Base-by-base conservation (phyloP, 1,140 invertebrate species). In the Carcinoscorpius rotundicauda region DNA sequence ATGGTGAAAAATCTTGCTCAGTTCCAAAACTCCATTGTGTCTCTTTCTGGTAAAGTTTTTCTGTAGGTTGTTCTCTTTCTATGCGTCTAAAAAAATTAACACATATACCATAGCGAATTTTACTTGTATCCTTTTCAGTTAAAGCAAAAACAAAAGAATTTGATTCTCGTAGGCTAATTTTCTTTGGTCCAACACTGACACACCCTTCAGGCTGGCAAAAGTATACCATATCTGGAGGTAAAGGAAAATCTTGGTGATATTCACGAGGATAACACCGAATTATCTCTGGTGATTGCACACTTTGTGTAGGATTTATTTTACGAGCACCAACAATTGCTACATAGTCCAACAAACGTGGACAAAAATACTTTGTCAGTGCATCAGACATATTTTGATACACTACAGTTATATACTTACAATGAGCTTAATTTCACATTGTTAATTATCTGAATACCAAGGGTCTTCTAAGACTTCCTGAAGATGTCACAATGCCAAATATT, bases 181-280 rank as follows among this genome's bases (percentile, higher is more conserved):
- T 83, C 74, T 89, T 86, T 4, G 89, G 90, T 49, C 91, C 93
- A 58, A 93, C 87, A 69, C 86, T 93, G 64, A 91, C 85, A 75
- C 96, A 98, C 61, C 97, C 97, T 81, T 99, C 97, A 0, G 97
- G 97, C 78, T 99, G 97, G 76, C 97, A 99, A 80, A 99, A 99
- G 75, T 96, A 97, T 5, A 98, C 94, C 83, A 99, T 96, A 79
- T 99, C 97, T 72, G 94, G 79, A 2, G 97, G 94, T 67, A 99
- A 79, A 1, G 91, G 88, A 79, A 99, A 99, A 78, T 99, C 97
- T 75, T 78, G 75, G 78, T 99, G 97, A 78, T 99, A 95, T 68
- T 96, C 91, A 5, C 92, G 82, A 0, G 97, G 97, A 79, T 98
- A 99, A n/a, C 96, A 83, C 52, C 95, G 84, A n/a, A 97, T 78